These are phyloP conservation scores for Neodiprion fabricii DNA, from an alignment of 1,140 invertebrate species.

Conservation along the genomic window DNA sequence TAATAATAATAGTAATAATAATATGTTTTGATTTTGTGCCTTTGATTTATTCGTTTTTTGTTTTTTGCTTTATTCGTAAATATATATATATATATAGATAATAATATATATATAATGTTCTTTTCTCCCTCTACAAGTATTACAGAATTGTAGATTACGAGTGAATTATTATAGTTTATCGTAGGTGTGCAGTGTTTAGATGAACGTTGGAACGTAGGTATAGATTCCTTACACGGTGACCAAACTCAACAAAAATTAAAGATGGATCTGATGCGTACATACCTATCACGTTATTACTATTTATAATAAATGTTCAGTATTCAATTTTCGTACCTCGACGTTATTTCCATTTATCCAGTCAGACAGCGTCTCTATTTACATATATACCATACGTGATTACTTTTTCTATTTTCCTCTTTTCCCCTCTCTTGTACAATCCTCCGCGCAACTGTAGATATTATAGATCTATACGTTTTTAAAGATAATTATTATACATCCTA, in stretches of 20 bases:
- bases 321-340: conserved; percentile 12
- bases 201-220: not conserved
- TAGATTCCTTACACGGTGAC: too few relatives aligned
- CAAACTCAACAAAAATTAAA: too few relatives aligned
- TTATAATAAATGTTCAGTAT: not conserved
- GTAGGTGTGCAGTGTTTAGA: not conserved
- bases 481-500: conserved; percentile 40
- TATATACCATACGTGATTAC: conserved; percentile 35
- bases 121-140: not conserved
- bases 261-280: not conserved
- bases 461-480: not conserved
- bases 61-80: not conserved
- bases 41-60: conserved; percentile 23
- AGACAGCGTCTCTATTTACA: conserved; percentile 46
- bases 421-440: conserved; percentile 26
- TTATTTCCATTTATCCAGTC: conserved; percentile 30
- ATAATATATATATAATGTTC: not conserved
- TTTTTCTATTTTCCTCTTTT: too few relatives aligned
- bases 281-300: not conserved
- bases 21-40: conserved; percentile 37
- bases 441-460: conserved; percentile 38
- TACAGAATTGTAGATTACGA: too few relatives aligned
- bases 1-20: conserved; percentile 21
- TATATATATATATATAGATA: not conserved
- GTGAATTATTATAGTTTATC: not conserved